These are phyloP conservation scores for Callinectes sapidus DNA, from an alignment of 2,888 invertebrate genomes.

Conservation along the genomic window DNA sequence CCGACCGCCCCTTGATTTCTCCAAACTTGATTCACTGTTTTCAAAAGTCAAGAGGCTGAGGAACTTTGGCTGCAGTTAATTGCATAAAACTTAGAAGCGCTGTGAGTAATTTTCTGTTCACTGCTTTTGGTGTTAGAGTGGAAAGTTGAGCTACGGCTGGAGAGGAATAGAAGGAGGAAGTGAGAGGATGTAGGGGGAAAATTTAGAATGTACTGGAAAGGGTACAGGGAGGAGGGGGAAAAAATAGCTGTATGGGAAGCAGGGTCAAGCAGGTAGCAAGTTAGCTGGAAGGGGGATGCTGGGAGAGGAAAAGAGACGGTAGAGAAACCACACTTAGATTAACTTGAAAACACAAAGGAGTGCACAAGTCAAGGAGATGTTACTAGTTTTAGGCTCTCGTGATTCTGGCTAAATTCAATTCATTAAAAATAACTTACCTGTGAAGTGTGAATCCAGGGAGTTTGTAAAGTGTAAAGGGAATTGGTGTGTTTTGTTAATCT, in stretches of 20 bases:
- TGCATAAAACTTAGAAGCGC: slow-evolving; percentile 6
- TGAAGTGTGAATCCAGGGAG: neutral
- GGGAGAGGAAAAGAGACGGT: no score
- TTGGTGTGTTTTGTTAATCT: no score
- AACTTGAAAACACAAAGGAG: neutral
- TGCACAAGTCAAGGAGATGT: neutral
- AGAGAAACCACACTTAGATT: no score
- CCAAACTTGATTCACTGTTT: slow-evolving; percentile 12
- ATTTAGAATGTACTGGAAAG: neutral
- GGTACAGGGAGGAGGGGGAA: neutral
- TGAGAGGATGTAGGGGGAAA: no score
- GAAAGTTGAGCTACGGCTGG: neutral
- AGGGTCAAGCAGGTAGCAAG: neutral
- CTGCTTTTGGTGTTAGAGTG: neutral
- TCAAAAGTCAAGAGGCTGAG: slow-evolving; percentile 21
- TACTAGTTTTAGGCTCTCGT: neutral
- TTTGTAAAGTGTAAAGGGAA: no score
- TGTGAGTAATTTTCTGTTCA: slow-evolving; percentile 11
- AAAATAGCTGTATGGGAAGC: neutral
- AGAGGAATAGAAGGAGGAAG: neutral
- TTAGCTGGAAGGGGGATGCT: no score
- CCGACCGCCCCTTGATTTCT: neutral
- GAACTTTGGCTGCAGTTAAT: slow-evolving; percentile 25
- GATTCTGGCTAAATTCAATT: neutral
- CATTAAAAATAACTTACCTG: neutral